Conservation (phyloP, 2,888 invertebrate genomes). For the Lutraria lutraria region DNA sequence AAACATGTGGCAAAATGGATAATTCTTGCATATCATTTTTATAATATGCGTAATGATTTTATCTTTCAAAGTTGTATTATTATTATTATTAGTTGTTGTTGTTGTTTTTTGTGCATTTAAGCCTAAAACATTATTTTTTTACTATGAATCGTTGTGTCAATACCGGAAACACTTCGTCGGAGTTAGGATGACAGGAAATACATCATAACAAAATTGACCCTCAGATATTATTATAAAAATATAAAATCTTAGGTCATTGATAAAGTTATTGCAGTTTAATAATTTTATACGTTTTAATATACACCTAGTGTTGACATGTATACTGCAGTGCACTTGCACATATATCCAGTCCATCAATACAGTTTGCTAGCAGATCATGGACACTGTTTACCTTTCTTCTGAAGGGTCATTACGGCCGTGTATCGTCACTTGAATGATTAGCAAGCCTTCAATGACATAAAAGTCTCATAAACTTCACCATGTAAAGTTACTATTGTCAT, state of each 20-base stretch:
- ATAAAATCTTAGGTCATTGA: not conserved
- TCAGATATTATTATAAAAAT: not conserved
- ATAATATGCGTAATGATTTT: too few species aligned
- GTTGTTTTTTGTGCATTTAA: too few species aligned
- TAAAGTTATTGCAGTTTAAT: not conserved
- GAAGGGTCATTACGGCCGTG: conserved; percentile 11
- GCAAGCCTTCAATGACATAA: conserved; percentile 54
- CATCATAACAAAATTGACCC: not conserved
- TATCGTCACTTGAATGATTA: conserved; percentile 40
- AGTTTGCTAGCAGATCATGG: not conserved
- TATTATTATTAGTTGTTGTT: too few species aligned
- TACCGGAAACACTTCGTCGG: not conserved
- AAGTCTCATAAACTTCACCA: conserved; percentile 62
- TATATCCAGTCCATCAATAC: too few species aligned
- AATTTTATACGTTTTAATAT: conserved; percentile 14
- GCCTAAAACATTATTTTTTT: not conserved
- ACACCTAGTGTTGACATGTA: not conserved
- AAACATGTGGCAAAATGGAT: too few species aligned
- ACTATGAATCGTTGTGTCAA: not conserved
- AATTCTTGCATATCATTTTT: too few species aligned
- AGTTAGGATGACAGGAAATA: not conserved
- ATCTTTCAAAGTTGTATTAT: too few species aligned
- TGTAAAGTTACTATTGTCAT: conserved; percentile 44
- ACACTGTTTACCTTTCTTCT: not conserved
- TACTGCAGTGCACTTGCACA: not conserved